Conservation (phyloP, 2,113 vertebrate species). For the Sphaerodactylus townsendi region DNA sequence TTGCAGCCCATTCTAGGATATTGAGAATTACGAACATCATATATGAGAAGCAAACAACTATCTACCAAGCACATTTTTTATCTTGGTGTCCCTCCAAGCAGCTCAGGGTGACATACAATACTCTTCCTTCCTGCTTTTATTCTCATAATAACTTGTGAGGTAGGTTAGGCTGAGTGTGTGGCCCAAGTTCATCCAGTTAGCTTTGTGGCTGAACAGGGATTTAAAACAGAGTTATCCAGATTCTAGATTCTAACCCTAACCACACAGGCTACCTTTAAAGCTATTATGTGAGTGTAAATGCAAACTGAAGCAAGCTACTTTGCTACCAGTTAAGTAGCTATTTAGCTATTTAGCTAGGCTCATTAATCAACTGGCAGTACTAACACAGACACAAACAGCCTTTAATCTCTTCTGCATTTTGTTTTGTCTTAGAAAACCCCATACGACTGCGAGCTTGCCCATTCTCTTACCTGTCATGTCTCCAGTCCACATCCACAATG, state of each 20-base stretch:
- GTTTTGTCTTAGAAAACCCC: too few relatives aligned
- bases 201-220: too few relatives aligned
- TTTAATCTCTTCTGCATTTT: not conserved
- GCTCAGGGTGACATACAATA: too few relatives aligned
- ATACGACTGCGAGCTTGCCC: too few relatives aligned
- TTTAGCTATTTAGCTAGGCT: not conserved
- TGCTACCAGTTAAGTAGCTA: not conserved
- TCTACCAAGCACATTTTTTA: too few relatives aligned
- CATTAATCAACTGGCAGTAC: not conserved
- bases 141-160: too few relatives aligned
- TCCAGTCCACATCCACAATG: slow-evolving; percentile 95
- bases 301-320: not conserved
- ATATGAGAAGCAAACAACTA: not conserved
- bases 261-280: not conserved
- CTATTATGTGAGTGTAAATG: not conserved
- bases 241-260: too few relatives aligned
- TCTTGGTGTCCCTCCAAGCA: too few relatives aligned
- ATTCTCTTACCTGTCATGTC: slow-evolving; percentile 82
- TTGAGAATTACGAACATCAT: not conserved
- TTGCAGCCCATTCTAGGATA: not conserved
- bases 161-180: too few relatives aligned
- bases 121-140: too few relatives aligned
- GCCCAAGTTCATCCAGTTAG: too few relatives aligned
- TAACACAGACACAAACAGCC: not conserved
- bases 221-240: too few relatives aligned